Conservation (phyloP, 2,888 invertebrate species). For the Lepeophtheirus nordmannii region DNA sequence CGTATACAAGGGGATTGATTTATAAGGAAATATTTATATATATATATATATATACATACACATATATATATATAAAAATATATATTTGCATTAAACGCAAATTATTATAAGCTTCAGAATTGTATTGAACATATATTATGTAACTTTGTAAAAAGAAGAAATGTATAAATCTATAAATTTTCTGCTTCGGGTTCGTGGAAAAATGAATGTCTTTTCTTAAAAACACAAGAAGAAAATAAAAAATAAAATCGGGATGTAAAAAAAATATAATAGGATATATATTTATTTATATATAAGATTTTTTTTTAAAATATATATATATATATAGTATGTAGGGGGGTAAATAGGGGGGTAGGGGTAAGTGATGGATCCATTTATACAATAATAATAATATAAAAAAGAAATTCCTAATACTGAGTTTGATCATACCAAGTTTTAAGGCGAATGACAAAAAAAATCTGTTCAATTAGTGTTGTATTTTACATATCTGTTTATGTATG, state of each 20-base stretch:
- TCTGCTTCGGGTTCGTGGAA: too few relatives aligned
- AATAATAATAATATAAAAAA: background rate
- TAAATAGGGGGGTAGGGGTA: background rate
- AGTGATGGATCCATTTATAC: constrained; percentile 4
- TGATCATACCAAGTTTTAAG: background rate
- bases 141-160: too few relatives aligned
- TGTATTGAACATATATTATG: too few relatives aligned
- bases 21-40: background rate
- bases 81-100: too few relatives aligned
- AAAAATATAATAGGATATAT: background rate
- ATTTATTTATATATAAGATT: background rate
- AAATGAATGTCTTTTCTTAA: too few relatives aligned
- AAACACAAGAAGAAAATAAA: background rate
- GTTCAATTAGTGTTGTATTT: too few relatives aligned
- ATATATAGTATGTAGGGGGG: background rate
- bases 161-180: too few relatives aligned
- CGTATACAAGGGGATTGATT: background rate
- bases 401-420: constrained; percentile 2
- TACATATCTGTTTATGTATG: too few relatives aligned
- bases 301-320: background rate
- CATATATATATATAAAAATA: background rate
- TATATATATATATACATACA: too few relatives aligned
- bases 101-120: too few relatives aligned
- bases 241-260: background rate
- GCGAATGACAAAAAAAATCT: background rate